Evolutionary conservation across 53 echinoderm and acorn worm genomes (phyloP), one percentile per base, ranked within the genome.

Genomic region (Holothuria leucospilota): DNA sequence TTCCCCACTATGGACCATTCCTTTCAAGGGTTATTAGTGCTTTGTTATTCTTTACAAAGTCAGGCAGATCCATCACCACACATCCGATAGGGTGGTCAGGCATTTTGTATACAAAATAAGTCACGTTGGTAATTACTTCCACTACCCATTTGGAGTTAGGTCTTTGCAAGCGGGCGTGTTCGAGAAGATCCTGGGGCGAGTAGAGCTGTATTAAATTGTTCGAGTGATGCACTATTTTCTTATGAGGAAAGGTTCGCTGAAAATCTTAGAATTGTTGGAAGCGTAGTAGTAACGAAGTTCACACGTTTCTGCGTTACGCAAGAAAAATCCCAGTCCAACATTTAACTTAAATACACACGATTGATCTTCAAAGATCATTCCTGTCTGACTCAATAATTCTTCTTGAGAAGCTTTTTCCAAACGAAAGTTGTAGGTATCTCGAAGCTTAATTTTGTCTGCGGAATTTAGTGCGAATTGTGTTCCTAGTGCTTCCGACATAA

Each of bases 1-100:
- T 26, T 29, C 20, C 1, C 85, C 85, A 8, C 29, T 85, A 2
- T 78, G n/a, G 40, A 5, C 34, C 40, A 71, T 72, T 63, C 18
- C 42, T 85, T 11, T 58, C 51, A 2, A 92, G 71, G 0, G 59
- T 51, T 2, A 49, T 25, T 20, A 84, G 4, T 5, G 51, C 85
- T 18, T 60, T 30, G 49, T 89, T 89, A 30, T 85, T 85, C 1
- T 28, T 20, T 0, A 85, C 68, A 52, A 61, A 69, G 20, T 73
- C 77, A 0, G 90, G 90, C 0, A 90, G 42, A 14, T 28, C 27
- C 12, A 8, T 28, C 8, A 14, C 64, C 8, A 52, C 74, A 26
- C 53, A 63, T 18, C 92, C 92, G 56, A 92, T 92, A n/a, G 78
- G 66, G 40, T 78, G 85, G 85, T n/a, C n/a, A n/a, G n/a, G n/a